Evolutionary conservation across 1,140 invertebrate genomes (phyloP), one percentile per base, ranked within the genome.

Genomic region (Tachypleus tridentatus): DNA sequence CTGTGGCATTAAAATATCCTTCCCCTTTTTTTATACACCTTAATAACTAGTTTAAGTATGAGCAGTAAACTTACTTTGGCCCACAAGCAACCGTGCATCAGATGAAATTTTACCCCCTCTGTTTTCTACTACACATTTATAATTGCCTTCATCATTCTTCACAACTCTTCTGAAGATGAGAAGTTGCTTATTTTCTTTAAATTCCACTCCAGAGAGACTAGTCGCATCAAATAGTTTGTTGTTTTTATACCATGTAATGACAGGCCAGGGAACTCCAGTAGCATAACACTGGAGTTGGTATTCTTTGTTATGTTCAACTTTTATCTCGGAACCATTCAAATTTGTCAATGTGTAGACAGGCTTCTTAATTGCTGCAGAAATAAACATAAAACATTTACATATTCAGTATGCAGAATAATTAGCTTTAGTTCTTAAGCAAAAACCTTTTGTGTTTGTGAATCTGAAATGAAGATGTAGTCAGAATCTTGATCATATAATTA

Each of bases 211-310:
- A 47, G 29, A 63, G 49, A 65, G 65, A 51, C 67, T 62, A 5
- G 29, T 66, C 11, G 57, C 56, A 10, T 65, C 62, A 4, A 72
- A 61, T 5, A 11, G 10, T 60, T 64, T 47, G 3, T 62, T 61
- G 58, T 73, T 65, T 63, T 66, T 68, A 3, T 61, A 60, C 72
- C 72, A 73, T 5, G 9, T 29, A 7, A 73, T 54, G 3, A 11
- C 9, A 8, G 72, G 72, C 51, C 52, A 53, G 9, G 72, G 72
- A 49, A 61, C 60, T 0, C 72, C 72, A 49, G 49, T 60, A 3
- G 62, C 61, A n/a, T 62, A 59, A 52, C 72, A 73, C 10, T 59
- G 59, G 47, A 73, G 70, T 52, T 73, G 67, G 48, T 69, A 54
- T n/a, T 57, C 47, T 4, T 61, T 50, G 3, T 70, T 65, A 6